A percentile compares a stretch with the other conserved stretches of the same genome.
Conservation (phyloP, 2,797 vertebrate genomes). For the Trichosurus vulpecula region DNA sequence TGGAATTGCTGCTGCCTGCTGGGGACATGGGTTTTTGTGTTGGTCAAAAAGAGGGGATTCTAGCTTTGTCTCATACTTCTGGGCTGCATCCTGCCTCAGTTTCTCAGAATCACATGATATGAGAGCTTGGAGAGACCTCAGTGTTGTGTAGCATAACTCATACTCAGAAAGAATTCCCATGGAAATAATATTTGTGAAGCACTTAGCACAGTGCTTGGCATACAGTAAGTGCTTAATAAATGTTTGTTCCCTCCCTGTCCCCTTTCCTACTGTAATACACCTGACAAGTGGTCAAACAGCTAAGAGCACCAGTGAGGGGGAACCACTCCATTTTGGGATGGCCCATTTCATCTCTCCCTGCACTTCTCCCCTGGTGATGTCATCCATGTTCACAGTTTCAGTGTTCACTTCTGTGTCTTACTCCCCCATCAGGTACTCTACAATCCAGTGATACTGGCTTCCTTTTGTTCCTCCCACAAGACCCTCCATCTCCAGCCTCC, state of each 20-base stretch:
- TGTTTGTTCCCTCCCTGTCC: neutral
- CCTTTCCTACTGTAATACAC: neutral
- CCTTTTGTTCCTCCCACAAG: slow-evolving; percentile 68
- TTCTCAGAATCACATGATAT: neutral
- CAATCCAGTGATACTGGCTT: slow-evolving; percentile 58
- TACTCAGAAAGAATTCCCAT: neutral
- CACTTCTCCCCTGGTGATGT: neutral
- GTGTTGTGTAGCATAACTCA: neutral
- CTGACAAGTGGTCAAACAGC: neutral
- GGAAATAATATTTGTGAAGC: neutral
- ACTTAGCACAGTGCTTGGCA: neutral
- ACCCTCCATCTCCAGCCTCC: neutral
- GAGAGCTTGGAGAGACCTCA: neutral
- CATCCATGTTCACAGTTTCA: neutral
- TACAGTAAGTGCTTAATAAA: neutral
- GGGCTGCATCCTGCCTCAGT: neutral
- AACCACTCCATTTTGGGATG: neutral
- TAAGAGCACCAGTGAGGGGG: neutral
- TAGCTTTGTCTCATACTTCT: neutral
- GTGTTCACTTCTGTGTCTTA: slow-evolving; percentile 65
- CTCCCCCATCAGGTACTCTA: slow-evolving; percentile 60
- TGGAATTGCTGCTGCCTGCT: neutral
- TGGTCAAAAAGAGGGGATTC: neutral
- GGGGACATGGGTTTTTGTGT: neutral
- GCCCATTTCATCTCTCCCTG: neutral